Evolutionary conservation across 2,113 vertebrate genomes (phyloP), one percentile per base, ranked within the genome.

Genomic region (Ciconia stormi): DNA sequence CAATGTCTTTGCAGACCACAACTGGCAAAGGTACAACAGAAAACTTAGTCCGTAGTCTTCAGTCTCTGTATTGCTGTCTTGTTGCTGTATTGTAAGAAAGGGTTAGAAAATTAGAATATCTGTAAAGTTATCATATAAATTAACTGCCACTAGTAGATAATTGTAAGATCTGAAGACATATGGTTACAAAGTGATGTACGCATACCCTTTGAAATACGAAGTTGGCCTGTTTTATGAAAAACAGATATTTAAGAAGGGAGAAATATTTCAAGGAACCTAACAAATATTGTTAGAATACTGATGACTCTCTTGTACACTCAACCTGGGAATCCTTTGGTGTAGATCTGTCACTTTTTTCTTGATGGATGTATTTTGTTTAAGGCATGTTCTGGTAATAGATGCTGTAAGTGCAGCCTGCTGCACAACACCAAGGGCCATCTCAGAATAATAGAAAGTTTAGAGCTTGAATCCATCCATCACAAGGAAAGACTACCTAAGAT

Each of bases 361-460:
- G 96, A 97, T 21, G 9, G 85, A 94, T 97, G 66, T 46, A 25
- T 84, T 94, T 94, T 93, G 81, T 96, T 96, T 72, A 95, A 94
- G 89, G 89, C 82, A 70, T 69, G 32, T 59, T 59, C 56, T 76
- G 89, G 82, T 95, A 95, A 97, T 93, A 63, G 91, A 69, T 91
- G 76, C 83, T 91, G 10, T 80, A 80, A 91, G 63, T 63, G 58
- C 62, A 86, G 82, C 82, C 63, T 90, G 62, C 89, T 93, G 82
- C 47, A 95, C 49, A 79, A 29, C 47, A 95, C 82, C 58, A 63
- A 87, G 72, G 72, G 82, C 94, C 66, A 61, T 87, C 84, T 92
- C 78, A 73, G 71, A 59, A 72, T 94, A 96, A 97, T 90, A 46
- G 91, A 70, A 94, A 82, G 65, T 90, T 83, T 72, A 94, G 88